Base-by-base conservation (phyloP, 2,113 vertebrate genomes). In the Pituophis catenifer region DNA sequence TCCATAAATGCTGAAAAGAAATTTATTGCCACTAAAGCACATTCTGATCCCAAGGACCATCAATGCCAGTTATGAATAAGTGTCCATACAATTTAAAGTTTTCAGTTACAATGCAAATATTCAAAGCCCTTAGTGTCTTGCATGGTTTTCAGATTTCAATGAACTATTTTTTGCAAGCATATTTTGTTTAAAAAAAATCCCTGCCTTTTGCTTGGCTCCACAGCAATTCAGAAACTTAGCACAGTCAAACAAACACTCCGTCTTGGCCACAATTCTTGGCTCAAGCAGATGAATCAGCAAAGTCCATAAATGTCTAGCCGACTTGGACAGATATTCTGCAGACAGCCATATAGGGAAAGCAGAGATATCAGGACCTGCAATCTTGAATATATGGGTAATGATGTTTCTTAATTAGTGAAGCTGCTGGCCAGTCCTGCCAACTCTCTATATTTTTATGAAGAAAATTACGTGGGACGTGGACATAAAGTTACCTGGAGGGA, bases 311-410 rank as follows among this genome's bases (percentile, higher is more conserved):
- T 90, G 95, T 96, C 97, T 88, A 95, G 96, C 95, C 95, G 93
- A 94, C 95, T 94, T 94, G 94, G 92, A 91, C 93, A 93, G 96
- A 91, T 95, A 94, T 97, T 96, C 75, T 95, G 94, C 89, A 93
- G 94, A 62, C 97, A 94, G 96, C 98, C 98, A 97, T 98, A 98
- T 97, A 97, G 94, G 97, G 97, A 96, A 95, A 97, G 91, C 96
- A 91, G 95, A 96, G 92, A 97, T 96, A 93, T 55, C 94, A 59
- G 95, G 97, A 96, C 96, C 96, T 96, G 86, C 70, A 92, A 95
- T 95, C 93, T 91, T 50, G 1, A 92, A 90, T 91, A 89, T 8
- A 62, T 4, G 44, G 7, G 7, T 81, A 81, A 81, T 38, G 17
- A 1, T 38, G 65, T 21, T 0, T 2, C 55, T 86, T 19, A 86